Base-by-base conservation (phyloP, 2,888 invertebrate species). In the Trissoscelio sp. region DNA sequence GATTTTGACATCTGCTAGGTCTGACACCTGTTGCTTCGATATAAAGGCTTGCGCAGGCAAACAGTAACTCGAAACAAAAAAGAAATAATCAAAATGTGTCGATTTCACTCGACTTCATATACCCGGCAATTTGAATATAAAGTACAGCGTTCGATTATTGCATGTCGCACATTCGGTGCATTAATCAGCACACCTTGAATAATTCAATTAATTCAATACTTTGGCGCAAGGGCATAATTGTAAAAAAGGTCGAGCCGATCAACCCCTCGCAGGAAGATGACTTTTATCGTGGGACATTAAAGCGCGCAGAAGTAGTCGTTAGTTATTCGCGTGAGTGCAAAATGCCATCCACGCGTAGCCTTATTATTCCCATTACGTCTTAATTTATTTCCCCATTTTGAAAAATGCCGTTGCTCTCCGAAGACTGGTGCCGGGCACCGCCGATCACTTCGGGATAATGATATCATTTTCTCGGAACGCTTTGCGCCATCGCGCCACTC, bases 371-470 rank as follows among this genome's bases (percentile, higher is more conserved):
- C 87, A 86, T 87, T 88, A 87, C 83, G 81, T 86, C 87, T 88
- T 87, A 88, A 88, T 88, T 88, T 87, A 88, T 88, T 87, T 88
- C 80, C 85, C 86, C 85, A 86, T 86, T 87, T 85, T 80, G 84
- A 87, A 87, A 75, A 85, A 84, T 83, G 79, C 62, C 57, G 60
- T 55, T 18, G 48, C 73, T 58, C 51, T 39, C 39, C 20, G 42
- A n/a, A n/a, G n/a, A 24, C 31, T 14, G 57, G 46, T 66, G 69
- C 44, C 48, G 39, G 3, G 44, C 53, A 51, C 37, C 64, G 39
- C 64, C 66, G 83, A 73, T 64, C 75, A 67, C 70, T 62, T 67
- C 79, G 20, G 83, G 69, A 78, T 87, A 87, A 88, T 84, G 87
- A 87, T 87, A 88, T 86, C 83, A 88, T 88, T 87, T 85, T 81